Evolutionary conservation across 2,113 vertebrate species (phyloP).

Genomic region (Oenanthe oenanthe): DNA sequence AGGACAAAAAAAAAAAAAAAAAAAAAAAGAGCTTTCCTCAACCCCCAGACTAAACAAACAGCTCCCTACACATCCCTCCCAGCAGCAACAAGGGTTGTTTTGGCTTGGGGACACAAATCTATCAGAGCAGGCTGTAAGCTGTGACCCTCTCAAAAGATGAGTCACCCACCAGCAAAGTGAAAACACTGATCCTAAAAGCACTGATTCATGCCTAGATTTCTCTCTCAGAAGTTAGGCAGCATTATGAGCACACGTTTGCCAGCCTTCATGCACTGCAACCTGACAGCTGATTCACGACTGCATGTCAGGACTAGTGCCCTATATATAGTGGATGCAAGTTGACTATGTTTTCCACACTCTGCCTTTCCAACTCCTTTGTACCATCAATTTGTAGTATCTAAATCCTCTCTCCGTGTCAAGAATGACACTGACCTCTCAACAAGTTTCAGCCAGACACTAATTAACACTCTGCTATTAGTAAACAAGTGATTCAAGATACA

Average conservation of each 20-base stretch:
- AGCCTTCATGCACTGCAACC: background rate
- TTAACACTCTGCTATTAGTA: background rate
- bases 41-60: background rate
- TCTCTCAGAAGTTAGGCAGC: background rate
- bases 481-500: background rate
- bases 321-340: accelerated
- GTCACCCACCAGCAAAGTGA: background rate
- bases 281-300: background rate
- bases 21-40: background rate
- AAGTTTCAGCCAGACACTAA: background rate
- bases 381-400: background rate
- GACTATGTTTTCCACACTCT: background rate
- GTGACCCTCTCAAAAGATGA: background rate
- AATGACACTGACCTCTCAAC: background rate
- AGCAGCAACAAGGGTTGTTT: background rate
- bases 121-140: background rate
- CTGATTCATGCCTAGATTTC: background rate
- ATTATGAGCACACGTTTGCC: background rate
- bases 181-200: background rate
- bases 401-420: background rate
- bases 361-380: background rate
- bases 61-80: background rate
- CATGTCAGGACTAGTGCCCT: background rate
- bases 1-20: background rate
- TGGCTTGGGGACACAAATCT: background rate